These are phyloP conservation scores for Melanargia galathea DNA, from an alignment of 2,888 invertebrate genomes.

Conservation along the genomic window DNA sequence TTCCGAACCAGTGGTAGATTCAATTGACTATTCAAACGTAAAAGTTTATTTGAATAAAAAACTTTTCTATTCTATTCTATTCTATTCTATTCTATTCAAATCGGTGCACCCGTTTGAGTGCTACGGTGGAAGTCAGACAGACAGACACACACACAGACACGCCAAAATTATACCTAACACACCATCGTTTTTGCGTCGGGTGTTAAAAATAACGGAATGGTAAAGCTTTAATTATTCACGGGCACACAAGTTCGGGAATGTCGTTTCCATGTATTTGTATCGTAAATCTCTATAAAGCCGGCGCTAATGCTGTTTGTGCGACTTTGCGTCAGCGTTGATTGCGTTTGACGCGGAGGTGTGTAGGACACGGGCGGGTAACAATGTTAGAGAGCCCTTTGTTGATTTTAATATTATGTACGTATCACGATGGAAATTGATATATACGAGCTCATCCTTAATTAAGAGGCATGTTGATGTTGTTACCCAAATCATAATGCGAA, in stretches of 20 bases:
- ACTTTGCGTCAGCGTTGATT: slow-evolving; percentile 56
- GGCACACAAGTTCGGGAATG: slow-evolving; percentile 51
- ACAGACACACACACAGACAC: too few relatives aligned
- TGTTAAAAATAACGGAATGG: slow-evolving; percentile 48
- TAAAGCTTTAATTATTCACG: slow-evolving; percentile 52
- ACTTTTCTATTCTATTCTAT: too few relatives aligned
- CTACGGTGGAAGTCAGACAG: too few relatives aligned
- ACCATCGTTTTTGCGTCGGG: too few relatives aligned
- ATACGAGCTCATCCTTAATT: slow-evolving; percentile 16
- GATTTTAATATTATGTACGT: slow-evolving; percentile 21
- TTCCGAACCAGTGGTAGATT: too few relatives aligned
- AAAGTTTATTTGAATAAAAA: too few relatives aligned
- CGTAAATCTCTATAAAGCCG: slow-evolving; percentile 63
- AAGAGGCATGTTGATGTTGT: background rate
- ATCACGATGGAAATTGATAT: slow-evolving; percentile 23
- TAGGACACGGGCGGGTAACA: slow-evolving; percentile 9
- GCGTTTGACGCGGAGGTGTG: slow-evolving; percentile 34
- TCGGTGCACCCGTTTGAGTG: too few relatives aligned
- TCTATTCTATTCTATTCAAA: too few relatives aligned
- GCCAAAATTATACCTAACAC: too few relatives aligned
- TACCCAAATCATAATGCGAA: background rate
- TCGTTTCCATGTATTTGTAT: slow-evolving; percentile 56
- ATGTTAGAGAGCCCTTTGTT: slow-evolving; percentile 32
- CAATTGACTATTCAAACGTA: too few relatives aligned
- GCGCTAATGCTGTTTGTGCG: slow-evolving; percentile 51